These are phyloP conservation scores for Himalopsyche kuldschensis DNA, from an alignment of 2,888 invertebrate species.

Conservation along the genomic window DNA sequence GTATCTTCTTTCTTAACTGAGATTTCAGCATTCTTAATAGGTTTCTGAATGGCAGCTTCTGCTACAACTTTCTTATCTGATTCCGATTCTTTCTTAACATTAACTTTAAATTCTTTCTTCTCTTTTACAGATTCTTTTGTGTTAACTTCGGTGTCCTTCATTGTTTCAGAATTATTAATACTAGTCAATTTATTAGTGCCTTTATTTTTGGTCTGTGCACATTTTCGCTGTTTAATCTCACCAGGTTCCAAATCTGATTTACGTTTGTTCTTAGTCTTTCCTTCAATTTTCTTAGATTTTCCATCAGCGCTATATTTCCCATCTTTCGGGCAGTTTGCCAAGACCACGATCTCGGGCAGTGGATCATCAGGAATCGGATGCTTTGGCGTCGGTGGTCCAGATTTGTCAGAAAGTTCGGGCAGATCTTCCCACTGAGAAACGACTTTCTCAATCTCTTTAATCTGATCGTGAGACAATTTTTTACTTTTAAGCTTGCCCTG, in stretches of 20 bases:
- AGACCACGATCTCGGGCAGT: background rate
- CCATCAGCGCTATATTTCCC: background rate
- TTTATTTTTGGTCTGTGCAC: background rate
- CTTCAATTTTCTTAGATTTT: too few relatives aligned
- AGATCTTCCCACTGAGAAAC: constrained; percentile 33
- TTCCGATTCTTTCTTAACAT: background rate
- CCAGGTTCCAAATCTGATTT: constrained; percentile 2
- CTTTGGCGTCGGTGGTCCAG: constrained; percentile 5
- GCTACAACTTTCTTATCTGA: background rate
- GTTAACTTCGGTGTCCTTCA: background rate
- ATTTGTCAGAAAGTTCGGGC: constrained; percentile 19
- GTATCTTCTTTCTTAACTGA: constrained; percentile 3
- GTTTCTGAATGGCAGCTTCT: background rate
- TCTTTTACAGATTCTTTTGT: background rate
- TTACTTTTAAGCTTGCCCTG: constrained; percentile 24
- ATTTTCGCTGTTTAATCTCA: background rate
- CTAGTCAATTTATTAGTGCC: background rate
- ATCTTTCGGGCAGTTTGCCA: background rate
- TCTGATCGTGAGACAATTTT: constrained; percentile 29
- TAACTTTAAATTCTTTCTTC: background rate
- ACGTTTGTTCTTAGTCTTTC: constrained; percentile 6
- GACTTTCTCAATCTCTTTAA: constrained; percentile 33
- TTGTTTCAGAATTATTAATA: background rate
- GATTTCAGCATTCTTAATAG: background rate
- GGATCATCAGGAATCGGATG: background rate